Conservation (phyloP, 1,140 invertebrate genomes). For the Drosophila pectinifera region DNA sequence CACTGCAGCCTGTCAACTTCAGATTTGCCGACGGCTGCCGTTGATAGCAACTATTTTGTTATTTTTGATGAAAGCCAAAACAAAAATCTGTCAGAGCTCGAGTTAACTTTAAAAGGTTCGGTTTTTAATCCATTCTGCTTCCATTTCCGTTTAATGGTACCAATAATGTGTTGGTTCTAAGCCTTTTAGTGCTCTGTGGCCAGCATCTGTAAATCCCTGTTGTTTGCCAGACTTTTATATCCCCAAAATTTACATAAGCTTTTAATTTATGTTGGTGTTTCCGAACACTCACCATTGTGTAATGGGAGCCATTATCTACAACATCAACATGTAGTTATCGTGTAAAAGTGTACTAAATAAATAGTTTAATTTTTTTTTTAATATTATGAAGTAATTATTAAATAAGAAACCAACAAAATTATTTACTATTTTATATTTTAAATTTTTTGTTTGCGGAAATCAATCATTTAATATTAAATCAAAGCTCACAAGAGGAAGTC, state of each 20-base stretch:
- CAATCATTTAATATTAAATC: not conserved
- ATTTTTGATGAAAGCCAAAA: conserved; percentile 40
- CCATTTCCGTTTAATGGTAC: conserved; percentile 46
- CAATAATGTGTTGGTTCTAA: conserved; percentile 68
- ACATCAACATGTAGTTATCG: no score
- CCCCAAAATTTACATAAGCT: conserved; percentile 1
- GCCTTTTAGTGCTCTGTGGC: conserved; percentile 66
- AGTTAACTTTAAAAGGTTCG: conserved; percentile 25
- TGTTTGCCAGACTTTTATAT: conserved; percentile 18
- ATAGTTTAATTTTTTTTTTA: no score
- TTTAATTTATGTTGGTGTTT: not conserved
- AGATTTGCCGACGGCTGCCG: conserved; percentile 28
- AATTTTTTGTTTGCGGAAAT: not conserved
- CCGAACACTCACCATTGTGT: not conserved
- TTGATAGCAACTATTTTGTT: conserved; percentile 37
- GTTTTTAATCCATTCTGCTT: conserved; percentile 28
- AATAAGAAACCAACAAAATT: no score
- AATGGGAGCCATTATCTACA: not conserved
- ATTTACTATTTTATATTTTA: no score
- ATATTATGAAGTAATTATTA: no score
- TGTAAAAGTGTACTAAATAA: no score
- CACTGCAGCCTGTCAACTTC: conserved; percentile 55
- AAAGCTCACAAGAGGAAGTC: no score
- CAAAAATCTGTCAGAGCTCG: conserved; percentile 15
- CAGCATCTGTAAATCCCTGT: not conserved